Evolutionary conservation across 1,140 invertebrate species (phyloP), one percentile per base, ranked within the genome.

Genomic region (Berghia stephanieae): DNA sequence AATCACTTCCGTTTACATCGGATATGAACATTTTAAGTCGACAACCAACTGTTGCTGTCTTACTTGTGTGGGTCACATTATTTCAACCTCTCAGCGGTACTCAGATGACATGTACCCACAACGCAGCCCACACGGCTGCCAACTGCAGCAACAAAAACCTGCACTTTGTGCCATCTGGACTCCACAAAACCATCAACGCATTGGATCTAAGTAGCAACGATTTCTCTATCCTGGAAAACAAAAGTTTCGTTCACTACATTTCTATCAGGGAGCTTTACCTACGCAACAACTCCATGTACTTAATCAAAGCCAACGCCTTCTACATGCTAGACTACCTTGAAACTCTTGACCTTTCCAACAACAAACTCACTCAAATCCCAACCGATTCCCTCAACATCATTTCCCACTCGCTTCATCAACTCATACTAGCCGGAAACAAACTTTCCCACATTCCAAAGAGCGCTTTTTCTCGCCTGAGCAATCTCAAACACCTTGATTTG

Each of bases 271-370:
- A 84, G 34, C 76, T 88, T 16, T 81, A 80, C 44, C 75, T 88
- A 10, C 80, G 80, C 52, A 84, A 83, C 70, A 88, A 88, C 66
- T 77, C 81, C 42, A 82, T 88, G 34, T 74, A 76, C 16, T 55
- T 46, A 27, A 82, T 88, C 31, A 60, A 85, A 38, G 21, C 27
- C 0, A 73, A 83, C n/a, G 85, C 87, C 1, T 85, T 88, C 68
- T 57, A 49, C 8, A 77, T 76, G 42, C 77, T 87, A 13, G 66
- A 57, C 24, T 78, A 79, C 42, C 79, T 88, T 31, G 78, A 83
- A 46, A 70, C 78, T 21, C 77, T 88, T 43, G 84, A 88, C 78
- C 78, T 88, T 10, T 82, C 85, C 40, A 79, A 83, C n/a, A 88
- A 88, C 76, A 69, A 82, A 24, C 52, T 88, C 8, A 69, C 36